Base-by-base conservation (phyloP, 1,140 invertebrate genomes). In the Varroa destructor region DNA sequence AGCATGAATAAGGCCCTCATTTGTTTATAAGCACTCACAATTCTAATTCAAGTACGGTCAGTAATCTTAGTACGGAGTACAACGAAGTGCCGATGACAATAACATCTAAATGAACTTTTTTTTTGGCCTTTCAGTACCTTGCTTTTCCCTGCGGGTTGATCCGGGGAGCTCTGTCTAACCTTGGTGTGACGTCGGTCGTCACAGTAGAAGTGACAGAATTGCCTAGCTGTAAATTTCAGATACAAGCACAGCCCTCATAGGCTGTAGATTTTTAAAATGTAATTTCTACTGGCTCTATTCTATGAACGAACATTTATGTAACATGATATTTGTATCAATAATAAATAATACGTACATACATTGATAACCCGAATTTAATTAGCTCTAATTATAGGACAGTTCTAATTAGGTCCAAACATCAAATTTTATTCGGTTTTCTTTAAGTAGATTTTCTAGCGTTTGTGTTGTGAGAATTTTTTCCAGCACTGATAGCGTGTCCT, bases 71-170 rank as follows among this genome's bases (percentile, higher is more conserved):
- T 2, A 74, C 14, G 55, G n/a, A 54, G 73, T 4, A 43, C 8
- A 2, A 43, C 43, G 10, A 43, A 73, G 72, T 56, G 14, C 6
- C n/a, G 61, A 14, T 55, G 6, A 58, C 4, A 51, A 3, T 51
- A 8, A 51, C 46, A 36, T 6, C 12, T 42, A 64, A 55, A 57
- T 42, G 37, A 70, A 37, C 71, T 75, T 70, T 51, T 72, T 67
- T 73, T 71, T 72, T 75, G 74, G 56, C 64, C 76, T 85, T 84
- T 56, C 82, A 89, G 85, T 93, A 90, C 84, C 85, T 98, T 67
- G 89, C 93, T 6, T 95, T 95, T 77, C 95, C 94, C 1, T 97
- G 94, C 83, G 96, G 96, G 54, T 81, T 99, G 73, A 86, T 99
- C 40, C 83, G 95, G 77, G 96, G 96, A 55, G 91, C 92, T 71